These are phyloP conservation scores for Anarhynchus alexandrinus DNA, from an alignment of 2,113 vertebrate genomes.

Conservation along the genomic window DNA sequence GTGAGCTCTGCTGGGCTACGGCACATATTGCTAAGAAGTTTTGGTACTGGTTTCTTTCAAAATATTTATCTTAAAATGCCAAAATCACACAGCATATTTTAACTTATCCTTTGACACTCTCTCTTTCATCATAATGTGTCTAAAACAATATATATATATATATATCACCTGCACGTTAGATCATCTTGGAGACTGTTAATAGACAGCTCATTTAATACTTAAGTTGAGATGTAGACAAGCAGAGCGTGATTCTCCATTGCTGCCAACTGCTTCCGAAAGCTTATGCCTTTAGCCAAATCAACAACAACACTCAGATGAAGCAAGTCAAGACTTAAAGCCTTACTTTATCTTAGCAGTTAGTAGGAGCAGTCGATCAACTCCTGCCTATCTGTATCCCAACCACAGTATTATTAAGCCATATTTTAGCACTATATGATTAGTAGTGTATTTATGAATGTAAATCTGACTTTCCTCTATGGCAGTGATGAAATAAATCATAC, in stretches of 20 bases:
- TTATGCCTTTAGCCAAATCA: not conserved
- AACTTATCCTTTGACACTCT: not conserved
- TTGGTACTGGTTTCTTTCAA: not conserved
- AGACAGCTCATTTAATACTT: not conserved
- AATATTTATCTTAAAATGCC: not conserved
- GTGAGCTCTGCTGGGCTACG: not conserved
- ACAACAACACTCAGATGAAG: not conserved
- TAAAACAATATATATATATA: not conserved
- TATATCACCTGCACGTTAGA: not conserved
- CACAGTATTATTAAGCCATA: not conserved
- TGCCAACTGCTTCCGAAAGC: not conserved
- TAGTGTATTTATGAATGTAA: not conserved
- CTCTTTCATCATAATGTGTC: not conserved
- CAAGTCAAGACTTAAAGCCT: not conserved
- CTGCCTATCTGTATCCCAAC: not conserved
- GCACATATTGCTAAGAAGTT: not conserved
- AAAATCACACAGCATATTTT: not conserved
- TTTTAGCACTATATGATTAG: not conserved
- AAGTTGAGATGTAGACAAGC: not conserved
- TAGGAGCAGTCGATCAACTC: not conserved
- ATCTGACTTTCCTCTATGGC: not conserved
- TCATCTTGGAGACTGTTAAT: not conserved
- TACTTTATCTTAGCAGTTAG: not conserved
- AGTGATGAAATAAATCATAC: not conserved
- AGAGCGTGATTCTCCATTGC: not conserved